Conservation (phyloP, 2,113 vertebrate species). For the Oreochromis aureus region DNA sequence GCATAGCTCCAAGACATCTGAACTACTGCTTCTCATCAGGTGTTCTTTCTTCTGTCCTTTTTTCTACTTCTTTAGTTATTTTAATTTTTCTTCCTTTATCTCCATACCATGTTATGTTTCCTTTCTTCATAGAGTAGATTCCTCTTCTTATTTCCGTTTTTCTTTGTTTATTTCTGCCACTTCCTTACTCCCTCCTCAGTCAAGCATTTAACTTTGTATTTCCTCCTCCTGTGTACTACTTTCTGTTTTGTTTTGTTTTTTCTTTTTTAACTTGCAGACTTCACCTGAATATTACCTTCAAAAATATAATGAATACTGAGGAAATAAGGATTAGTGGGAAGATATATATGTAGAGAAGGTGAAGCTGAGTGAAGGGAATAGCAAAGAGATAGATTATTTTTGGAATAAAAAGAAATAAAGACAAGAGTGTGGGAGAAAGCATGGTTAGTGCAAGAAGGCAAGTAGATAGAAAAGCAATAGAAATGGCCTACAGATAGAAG, state of each 20-base stretch:
- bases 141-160: background rate
- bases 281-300: background rate
- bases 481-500: background rate
- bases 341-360: background rate
- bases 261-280: background rate
- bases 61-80: background rate
- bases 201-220: background rate
- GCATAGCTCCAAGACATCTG: slow-evolving; percentile 9
- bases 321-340: background rate
- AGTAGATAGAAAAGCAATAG: background rate
- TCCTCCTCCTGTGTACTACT: background rate
- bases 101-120: background rate
- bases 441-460: background rate
- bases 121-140: background rate
- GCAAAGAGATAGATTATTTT: slow-evolving; percentile 3
- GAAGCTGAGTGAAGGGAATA: background rate
- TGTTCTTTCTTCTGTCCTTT: background rate
- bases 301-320: background rate
- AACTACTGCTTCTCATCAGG: background rate
- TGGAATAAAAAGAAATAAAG: slow-evolving; percentile 4
- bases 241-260: background rate
- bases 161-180: background rate
- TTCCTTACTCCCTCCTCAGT: background rate
- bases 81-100: background rate
- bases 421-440: background rate